These are phyloP conservation scores for Sturnus vulgaris DNA, from an alignment of 2,113 vertebrate genomes.

Conservation along the genomic window DNA sequence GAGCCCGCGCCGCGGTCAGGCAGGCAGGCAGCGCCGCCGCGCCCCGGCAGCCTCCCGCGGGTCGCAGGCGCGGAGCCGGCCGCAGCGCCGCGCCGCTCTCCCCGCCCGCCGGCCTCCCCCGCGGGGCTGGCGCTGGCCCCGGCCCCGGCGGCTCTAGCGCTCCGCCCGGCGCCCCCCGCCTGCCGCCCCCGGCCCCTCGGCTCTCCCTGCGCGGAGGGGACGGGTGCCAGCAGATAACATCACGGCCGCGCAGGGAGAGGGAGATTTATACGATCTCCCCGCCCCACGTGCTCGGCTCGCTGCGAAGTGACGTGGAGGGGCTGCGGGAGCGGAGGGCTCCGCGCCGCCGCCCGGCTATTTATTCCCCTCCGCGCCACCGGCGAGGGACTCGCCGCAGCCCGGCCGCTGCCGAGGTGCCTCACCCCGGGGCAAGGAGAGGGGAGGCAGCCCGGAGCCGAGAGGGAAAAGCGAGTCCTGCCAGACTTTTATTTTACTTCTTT, in stretches of 20 bases:
- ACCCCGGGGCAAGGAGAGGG: no score
- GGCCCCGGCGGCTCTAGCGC: background rate
- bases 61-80: background rate
- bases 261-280: slow-evolving; percentile 77
- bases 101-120: background rate
- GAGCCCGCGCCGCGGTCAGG: background rate
- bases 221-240: slow-evolving; percentile 81
- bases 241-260: slow-evolving; percentile 69
- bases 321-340: slow-evolving; percentile 61
- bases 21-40: background rate
- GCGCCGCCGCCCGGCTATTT: slow-evolving; percentile 17
- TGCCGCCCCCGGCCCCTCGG: slow-evolving; percentile 15
- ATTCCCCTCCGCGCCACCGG: background rate
- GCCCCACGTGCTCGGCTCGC: slow-evolving; percentile 79
- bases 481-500: background rate
- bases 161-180: slow-evolving; percentile 46
- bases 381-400: background rate
- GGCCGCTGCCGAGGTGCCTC: background rate
- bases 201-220: slow-evolving; percentile 34
- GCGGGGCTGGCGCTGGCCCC: background rate
- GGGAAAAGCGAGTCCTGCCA: background rate
- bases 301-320: slow-evolving; percentile 75
- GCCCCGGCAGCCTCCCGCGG: background rate
- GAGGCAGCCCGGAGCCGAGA: background rate
- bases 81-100: background rate